phyloP scores from a whole-genome alignment of 2,113 vertebrate species.

The Ceuthmochares aereus region DNA sequence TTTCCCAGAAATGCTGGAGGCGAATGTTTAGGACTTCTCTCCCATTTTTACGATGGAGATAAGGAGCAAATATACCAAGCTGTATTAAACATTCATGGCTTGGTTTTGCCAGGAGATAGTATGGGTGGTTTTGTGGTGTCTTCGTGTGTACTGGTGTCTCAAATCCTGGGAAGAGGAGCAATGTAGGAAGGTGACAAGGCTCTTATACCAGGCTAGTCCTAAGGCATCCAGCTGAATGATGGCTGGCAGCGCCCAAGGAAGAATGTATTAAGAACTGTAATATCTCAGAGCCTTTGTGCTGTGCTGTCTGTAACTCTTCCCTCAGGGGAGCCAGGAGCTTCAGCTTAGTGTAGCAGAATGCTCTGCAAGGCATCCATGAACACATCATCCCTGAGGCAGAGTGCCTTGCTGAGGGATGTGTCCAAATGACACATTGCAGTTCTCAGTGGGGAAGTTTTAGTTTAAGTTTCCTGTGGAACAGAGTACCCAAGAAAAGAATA shows the following conservation, averaged over 20 bases:
- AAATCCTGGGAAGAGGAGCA: not conserved
- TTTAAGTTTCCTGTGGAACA: constrained; percentile 19
- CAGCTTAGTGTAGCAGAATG: not conserved
- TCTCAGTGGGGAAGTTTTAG: not conserved
- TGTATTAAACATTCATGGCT: not conserved
- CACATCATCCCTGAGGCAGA: not conserved
- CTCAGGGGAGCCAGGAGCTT: not conserved
- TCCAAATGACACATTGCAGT: not conserved
- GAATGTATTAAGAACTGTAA: not conserved
- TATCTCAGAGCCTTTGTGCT: not conserved
- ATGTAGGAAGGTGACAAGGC: not conserved
- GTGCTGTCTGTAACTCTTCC: not conserved
- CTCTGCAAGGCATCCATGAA: not conserved
- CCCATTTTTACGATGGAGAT: not conserved
- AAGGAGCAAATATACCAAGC: not conserved
- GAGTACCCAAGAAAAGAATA: constrained; percentile 10
- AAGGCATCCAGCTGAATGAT: not conserved
- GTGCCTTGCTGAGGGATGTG: not conserved
- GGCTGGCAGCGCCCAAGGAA: not conserved
- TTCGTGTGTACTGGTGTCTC: not conserved
- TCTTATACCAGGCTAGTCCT: not conserved
- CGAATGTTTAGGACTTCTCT: fast-evolving
- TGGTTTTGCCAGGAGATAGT: not conserved
- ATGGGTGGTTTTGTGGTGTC: not conserved
- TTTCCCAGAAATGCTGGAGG: not conserved